Base-by-base conservation (phyloP, 2,113 vertebrate genomes). In the Ammodytes dubius region DNA sequence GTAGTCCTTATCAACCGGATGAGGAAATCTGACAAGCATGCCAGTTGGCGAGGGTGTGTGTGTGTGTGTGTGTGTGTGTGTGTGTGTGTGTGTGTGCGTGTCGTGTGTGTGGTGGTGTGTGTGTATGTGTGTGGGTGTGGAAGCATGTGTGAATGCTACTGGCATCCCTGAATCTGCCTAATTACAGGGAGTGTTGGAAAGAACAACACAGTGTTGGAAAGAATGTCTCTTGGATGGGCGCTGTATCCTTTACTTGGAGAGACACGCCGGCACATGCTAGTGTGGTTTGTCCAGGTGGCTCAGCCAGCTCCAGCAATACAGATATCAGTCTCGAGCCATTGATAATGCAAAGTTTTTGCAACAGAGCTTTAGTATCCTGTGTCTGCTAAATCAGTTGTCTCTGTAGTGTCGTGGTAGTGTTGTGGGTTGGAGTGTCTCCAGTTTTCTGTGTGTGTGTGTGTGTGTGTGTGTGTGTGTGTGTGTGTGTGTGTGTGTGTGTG, bases 161-260 rank as follows among this genome's bases (percentile, higher is more conserved):
- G 56, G 81, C 81, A 69, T 79, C 70, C 66, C 57, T 37, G 81
- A 72, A 78, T 91, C 79, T 79, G 76, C 65, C 58, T 93, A 84
- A 91, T 94, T 91, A 93, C 87, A 79, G 63, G 37, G 45, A 82
- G 76, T 84, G 76, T 88, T 82, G 50, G 75, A 74, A 81, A 68
- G 79, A 88, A 87, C 82, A 74, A 81, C 70, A 85, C 88, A 82
- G 76, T 84, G 76, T 88, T 82, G 50, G 75, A 74, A 81, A 68
- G 79, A 88, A 87, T 27, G 77, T 47, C 81, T 67, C 56, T 74
- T 54, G 81, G 77, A 86, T 43, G 47, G 82, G 81, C 87, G 89
- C 90, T 90, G 82, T 70, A 27, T 27, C 74, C 74, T 80, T 63
- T 61, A 39, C 46, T 84, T 57, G 72, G 47, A 65, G 70, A 70